Evolutionary conservation across 2,888 invertebrate genomes (phyloP), one percentile per base, ranked within the genome.

Genomic region (Pardosa pseudoannulata): DNA sequence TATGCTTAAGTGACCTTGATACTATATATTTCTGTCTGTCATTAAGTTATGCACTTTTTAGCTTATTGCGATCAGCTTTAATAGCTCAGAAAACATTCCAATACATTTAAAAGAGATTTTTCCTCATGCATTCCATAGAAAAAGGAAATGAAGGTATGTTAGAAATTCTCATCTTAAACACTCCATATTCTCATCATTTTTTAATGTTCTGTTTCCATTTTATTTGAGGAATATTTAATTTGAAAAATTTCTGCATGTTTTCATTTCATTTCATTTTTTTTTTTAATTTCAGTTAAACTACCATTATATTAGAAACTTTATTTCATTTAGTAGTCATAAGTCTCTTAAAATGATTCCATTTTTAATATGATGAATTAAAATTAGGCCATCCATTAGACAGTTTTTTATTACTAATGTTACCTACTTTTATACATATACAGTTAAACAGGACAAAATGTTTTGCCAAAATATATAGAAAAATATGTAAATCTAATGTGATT

Each of bases 101-200:
- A 87, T 87, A 87, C 87, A 87, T 87, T 87, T 87, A 87, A 87
- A 87, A 87, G 87, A 87, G 87, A 79, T 80, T 79, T 87, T 87
- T 87, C 80, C 79, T 72, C 87, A 87, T 87, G 87, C 87, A 74
- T 78, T 74, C 87, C 78, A 56, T 80, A 87, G 87, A 80, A 80
- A 87, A 87, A 87, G 87, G 87, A 87, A 87, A 29, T 87, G 87
- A 87, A 87, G 87, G 87, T 87, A 80, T 36, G 80, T 80, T 76
- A 23, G 36, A 7, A 31, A 19, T 73, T 28, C 36, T 56, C 70
- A 39, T 70, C 39, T 70, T 70, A n/a, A 29, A 0, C 2, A 23
- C 19, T 23, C 23, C 16, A 19, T 23, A 3, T 23, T 23, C 56
- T 16, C 56, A n/a, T n/a, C n/a, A n/a, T n/a, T n/a, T 23, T 56